Conservation (phyloP, 2,888 invertebrate species). For the Calameuta pallipes region DNA sequence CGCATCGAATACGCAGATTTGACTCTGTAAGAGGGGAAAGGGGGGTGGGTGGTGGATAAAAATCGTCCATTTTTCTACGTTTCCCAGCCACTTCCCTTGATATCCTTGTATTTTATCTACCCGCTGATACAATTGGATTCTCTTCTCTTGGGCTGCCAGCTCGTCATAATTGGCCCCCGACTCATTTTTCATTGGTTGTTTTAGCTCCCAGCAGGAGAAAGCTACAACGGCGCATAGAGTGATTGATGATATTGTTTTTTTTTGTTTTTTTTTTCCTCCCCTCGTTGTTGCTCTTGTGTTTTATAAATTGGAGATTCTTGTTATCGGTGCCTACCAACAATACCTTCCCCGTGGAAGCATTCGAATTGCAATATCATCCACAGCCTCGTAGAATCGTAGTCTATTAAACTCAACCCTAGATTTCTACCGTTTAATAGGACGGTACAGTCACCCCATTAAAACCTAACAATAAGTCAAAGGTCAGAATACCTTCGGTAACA, state of each 20-base stretch:
- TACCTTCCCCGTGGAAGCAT: conserved; percentile 2
- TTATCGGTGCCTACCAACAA: conserved; percentile 44
- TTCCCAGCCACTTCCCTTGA: too few relatives aligned
- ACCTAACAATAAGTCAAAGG: too few relatives aligned
- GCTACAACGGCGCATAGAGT: conserved; percentile 26
- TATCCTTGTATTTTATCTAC: conserved; percentile 2
- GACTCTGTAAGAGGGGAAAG: not conserved
- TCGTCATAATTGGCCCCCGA: conserved; percentile 51
- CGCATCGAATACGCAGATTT: conserved; percentile 14
- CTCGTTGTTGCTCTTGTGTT: conserved; percentile 35
- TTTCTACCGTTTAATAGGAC: too few relatives aligned
- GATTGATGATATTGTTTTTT: conserved; percentile 39
- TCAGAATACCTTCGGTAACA: too few relatives aligned
- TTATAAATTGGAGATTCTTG: conserved; percentile 44
- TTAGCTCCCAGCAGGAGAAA: conserved; percentile 30
- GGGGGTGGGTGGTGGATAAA: too few relatives aligned
- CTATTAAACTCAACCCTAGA: too few relatives aligned
- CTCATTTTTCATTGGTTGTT: conserved; percentile 55
- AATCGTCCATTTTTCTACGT: too few relatives aligned
- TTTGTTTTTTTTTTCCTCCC: conserved; percentile 11
- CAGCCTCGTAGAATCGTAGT: too few relatives aligned
- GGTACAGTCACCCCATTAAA: too few relatives aligned
- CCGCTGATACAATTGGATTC: conserved; percentile 13
- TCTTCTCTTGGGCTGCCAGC: conserved; percentile 21
- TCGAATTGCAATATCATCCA: too few relatives aligned